Percentiles rank a stretch among this genome's conserved stretches.
Evolutionary conservation across 2,888 invertebrate genomes (phyloP).

Genomic region (Apotomis betuletana): DNA sequence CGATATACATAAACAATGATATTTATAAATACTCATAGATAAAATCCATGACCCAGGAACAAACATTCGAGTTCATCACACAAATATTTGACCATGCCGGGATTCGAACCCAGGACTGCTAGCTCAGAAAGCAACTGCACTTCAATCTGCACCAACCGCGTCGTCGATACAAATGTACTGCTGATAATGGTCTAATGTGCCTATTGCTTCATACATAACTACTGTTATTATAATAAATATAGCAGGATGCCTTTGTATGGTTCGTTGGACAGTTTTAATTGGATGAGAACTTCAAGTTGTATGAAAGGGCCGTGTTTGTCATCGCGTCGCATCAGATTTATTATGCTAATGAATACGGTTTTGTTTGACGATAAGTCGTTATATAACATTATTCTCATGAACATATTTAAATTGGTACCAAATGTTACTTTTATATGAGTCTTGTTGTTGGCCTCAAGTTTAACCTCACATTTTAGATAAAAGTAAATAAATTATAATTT

Average conservation of each 20-base stretch:
- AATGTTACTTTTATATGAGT: neutral
- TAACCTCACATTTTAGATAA: neutral
- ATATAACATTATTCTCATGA: neutral
- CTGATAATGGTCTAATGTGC: no score
- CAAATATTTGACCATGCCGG: no score
- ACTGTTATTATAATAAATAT: no score
- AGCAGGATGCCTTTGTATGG: neutral
- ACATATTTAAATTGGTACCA: neutral
- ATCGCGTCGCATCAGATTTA: neutral
- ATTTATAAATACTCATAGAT: no score
- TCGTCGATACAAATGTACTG: no score
- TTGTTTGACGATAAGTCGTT: neutral
- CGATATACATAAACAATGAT: no score
- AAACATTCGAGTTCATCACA: no score
- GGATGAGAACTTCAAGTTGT: conserved; percentile 21
- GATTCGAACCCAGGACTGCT: no score
- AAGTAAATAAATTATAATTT: neutral
- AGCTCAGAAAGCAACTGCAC: no score
- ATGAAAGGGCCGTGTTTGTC: conserved; percentile 3
- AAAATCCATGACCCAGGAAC: no score
- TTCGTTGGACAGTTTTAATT: conserved; percentile 23
- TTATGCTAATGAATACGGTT: conserved; percentile 10
- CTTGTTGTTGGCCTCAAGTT: neutral
- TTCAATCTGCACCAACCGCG: no score
- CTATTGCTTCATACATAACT: no score